Evolutionary conservation across 2,797 vertebrate genomes (phyloP), one percentile per base, ranked within the genome.

Genomic region (Uromys caudimaculatus): DNA sequence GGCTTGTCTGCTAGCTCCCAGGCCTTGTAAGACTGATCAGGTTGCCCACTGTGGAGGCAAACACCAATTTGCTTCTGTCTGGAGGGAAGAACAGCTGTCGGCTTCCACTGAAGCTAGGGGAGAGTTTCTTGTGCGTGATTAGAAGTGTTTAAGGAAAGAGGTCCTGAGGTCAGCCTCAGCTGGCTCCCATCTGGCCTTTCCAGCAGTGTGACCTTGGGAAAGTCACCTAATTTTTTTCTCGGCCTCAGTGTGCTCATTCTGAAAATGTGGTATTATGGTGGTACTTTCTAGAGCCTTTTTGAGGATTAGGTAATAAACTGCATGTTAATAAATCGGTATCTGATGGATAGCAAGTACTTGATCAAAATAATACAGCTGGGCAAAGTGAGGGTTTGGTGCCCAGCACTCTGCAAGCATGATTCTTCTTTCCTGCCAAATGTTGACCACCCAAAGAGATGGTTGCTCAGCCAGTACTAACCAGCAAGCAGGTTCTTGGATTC

Each of bases 1-100:
- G 77, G 90, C 95, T 97, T 4, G 35, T 64, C 81, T 91, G 52
- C 67, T 91, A 89, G 92, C 83, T 97, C 90, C 60, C 38, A 41
- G 94, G 91, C 78, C 91, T 60, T 87, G 86, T 6, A 21, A 92
- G 54, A 60, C 91, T 38, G 35, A 94, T 93, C 38, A 64, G 85
- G 82, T 92, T 91, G 90, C 85, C 67, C n/a, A 16, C 82, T 27
- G 23, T 67, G 47, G 27, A n/a, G 12, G 64, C 23, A 95, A 90
- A 97, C 54, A 64, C 76, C 86, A 64, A 32, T 94, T 93, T 86
- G 75, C 82, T 91, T 95, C 69, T 81, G 13, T 38, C 5, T 71
- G 24, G 29, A 90, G 58, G 60, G 64, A 8, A 92, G 71, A 78
- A 79, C 32, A 56, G 50, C 3, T 35, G 73, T 69, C 21, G 1